phyloP scores from a whole-genome alignment of 2,797 vertebrate genomes.

The Peromyscus attwateri region DNA sequence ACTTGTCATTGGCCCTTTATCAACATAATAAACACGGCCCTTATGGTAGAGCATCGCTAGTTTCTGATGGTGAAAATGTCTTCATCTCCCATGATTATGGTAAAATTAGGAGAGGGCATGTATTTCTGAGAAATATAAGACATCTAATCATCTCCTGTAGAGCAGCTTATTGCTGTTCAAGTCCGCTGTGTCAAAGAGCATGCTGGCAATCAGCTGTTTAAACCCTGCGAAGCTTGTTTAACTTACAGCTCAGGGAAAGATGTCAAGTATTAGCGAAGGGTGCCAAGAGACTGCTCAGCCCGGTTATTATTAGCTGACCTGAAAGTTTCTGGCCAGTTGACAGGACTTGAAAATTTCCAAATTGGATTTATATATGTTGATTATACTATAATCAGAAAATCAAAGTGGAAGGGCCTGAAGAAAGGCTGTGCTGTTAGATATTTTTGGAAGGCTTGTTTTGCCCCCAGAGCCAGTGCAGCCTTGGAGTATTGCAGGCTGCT shows the following conservation, averaged over 20 bases:
- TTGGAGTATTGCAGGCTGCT: background rate
- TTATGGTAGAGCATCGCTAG: background rate
- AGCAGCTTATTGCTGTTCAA: background rate
- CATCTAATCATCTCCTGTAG: background rate
- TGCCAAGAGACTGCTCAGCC: constrained; percentile 6
- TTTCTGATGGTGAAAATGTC: background rate
- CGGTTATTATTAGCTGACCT: constrained; percentile 48
- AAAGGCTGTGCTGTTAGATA: background rate
- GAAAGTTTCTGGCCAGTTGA: constrained; percentile 60
- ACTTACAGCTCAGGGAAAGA: background rate
- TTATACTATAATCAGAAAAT: constrained; percentile 39
- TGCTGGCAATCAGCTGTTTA: background rate
- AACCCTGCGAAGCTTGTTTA: constrained; percentile 4
- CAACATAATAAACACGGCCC: background rate
- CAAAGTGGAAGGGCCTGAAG: constrained; percentile 39
- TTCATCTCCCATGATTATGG: background rate
- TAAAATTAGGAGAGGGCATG: background rate
- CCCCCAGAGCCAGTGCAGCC: background rate
- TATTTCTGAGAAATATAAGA: background rate
- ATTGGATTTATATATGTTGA: constrained; percentile 67
- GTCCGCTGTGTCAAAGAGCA: constrained; percentile 16
- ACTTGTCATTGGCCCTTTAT: background rate
- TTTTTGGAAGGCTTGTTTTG: background rate
- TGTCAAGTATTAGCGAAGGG: background rate
- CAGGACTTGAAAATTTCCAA: constrained; percentile 58